Percentiles rank a stretch among this genome's conserved stretches.
These are phyloP conservation scores for Chymomyza procnemis DNA, from an alignment of 2,888 invertebrate species.

Conservation along the genomic window DNA sequence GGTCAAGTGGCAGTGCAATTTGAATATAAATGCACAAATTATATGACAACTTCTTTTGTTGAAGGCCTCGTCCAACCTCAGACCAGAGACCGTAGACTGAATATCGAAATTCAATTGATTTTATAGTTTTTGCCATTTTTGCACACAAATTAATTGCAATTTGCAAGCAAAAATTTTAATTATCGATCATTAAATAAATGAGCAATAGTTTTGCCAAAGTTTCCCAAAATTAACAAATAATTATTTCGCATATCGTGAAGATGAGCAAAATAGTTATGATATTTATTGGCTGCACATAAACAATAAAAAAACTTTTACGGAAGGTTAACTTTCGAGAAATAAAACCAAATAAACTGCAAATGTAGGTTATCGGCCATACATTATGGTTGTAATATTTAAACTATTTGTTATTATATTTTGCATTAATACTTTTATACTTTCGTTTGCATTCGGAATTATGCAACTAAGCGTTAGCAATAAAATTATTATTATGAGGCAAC, in stretches of 20 bases:
- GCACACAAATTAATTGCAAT: neutral
- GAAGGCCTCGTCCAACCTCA: neutral
- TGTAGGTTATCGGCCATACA: neutral
- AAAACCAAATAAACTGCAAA: neutral
- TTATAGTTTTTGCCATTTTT: neutral
- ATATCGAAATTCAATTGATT: neutral
- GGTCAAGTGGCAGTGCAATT: constrained; percentile 32
- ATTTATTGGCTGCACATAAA: neutral
- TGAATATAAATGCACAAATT: constrained; percentile 64
- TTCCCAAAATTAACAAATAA: neutral
- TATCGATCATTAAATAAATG: neutral
- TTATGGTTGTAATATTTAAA: neutral
- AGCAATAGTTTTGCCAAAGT: neutral
- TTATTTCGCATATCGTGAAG: neutral
- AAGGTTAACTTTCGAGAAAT: too few relatives aligned
- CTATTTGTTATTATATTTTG: too few relatives aligned
- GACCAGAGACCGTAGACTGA: neutral
- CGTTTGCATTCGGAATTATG: too few relatives aligned
- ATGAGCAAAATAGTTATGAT: neutral
- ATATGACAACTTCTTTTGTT: constrained; percentile 21
- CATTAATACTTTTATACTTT: too few relatives aligned
- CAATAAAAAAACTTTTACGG: neutral
- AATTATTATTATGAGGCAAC: too few relatives aligned
- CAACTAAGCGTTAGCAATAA: too few relatives aligned
- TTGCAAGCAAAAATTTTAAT: neutral